Base-by-base conservation (phyloP, 2,113 vertebrate genomes). In the Camelus bactrianus region DNA sequence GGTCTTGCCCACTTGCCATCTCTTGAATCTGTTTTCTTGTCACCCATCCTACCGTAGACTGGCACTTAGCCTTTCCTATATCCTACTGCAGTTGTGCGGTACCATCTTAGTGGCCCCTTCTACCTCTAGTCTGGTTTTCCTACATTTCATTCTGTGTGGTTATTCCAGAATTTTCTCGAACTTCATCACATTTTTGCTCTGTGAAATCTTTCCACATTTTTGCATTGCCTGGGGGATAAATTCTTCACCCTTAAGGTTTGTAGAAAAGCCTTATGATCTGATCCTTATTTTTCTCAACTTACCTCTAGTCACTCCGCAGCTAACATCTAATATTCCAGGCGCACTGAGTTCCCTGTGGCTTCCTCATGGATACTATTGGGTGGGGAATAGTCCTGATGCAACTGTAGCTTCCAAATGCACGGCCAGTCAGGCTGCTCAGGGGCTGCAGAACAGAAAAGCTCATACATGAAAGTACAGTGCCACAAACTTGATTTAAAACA, bases 21-120 rank as follows among this genome's bases (percentile, higher is more conserved):
- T 79, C 64, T 65, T 24, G 50, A 42, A n/a, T 22, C 11, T n/a
- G 4, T 20, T 14, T 88, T 2, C 19, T 60, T 30, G 26, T 8
- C 22, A 9, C 28, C 0, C 8, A 0, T 58, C 4, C 15, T 30
- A 6, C 6, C 12, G 28, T 70, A 58, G 62, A 10, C 9, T 32
- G 28, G 28, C 9, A 8, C 13, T 9, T 8, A 35, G 10, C 1
- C 26, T 60, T 58, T 4, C 58, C 56, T 24, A 15, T 17, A 42
- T 80, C 35, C 48, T 42, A 0, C 9, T 20, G 32, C 42, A 26
- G 0, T 15, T 15, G 72, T 6, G 8, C 5, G 30, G 58, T 20
- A 5, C 19, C 11, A 1, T 28, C 14, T 8, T 10, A 28, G 5
- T 15, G 52, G 52, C 48, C 28, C 17, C 62, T 10, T 24, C 50